Conservation (phyloP, 2,797 vertebrate species). For the Danio kyathit region DNA sequence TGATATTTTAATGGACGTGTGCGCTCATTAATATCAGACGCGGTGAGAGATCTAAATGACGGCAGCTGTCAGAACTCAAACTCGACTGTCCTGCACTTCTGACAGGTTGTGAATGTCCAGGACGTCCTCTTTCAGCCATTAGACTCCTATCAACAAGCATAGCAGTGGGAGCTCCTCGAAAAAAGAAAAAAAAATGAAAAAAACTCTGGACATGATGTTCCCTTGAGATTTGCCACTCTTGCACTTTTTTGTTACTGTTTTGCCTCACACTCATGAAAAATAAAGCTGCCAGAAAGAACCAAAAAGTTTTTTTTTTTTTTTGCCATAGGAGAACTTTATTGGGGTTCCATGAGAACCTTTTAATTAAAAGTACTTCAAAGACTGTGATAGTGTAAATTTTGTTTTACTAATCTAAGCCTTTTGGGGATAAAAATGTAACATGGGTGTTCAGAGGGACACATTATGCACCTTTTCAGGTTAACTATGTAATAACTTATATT, state of each 20-base stretch:
- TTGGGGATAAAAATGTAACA: too few species aligned
- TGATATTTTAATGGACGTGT: neutral
- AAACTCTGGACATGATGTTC: constrained; percentile 43
- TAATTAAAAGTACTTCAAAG: too few species aligned
- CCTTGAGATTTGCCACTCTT: constrained; percentile 51
- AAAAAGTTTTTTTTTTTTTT: constrained; percentile 21
- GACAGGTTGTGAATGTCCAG: constrained; percentile 38
- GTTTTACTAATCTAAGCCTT: too few species aligned
- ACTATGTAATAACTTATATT: too few species aligned
- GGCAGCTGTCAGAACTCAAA: constrained; percentile 48
- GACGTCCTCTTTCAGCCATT: constrained; percentile 47
- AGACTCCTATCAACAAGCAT: constrained; percentile 41
- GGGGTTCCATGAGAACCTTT: too few species aligned
- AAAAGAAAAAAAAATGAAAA: neutral
- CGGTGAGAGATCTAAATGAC: constrained; percentile 43
- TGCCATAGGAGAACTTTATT: neutral
- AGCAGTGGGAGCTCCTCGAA: neutral
- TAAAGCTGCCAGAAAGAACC: too few species aligned
- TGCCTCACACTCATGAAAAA: neutral
- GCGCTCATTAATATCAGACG: constrained; percentile 46
- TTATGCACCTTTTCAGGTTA: too few species aligned
- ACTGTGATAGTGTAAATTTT: too few species aligned
- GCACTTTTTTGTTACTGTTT: constrained; percentile 45
- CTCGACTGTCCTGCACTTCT: constrained; percentile 26
- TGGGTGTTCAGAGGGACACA: too few species aligned